Conservation (phyloP, 2,797 vertebrate genomes). For the Synaphobranchus kaupii region DNA sequence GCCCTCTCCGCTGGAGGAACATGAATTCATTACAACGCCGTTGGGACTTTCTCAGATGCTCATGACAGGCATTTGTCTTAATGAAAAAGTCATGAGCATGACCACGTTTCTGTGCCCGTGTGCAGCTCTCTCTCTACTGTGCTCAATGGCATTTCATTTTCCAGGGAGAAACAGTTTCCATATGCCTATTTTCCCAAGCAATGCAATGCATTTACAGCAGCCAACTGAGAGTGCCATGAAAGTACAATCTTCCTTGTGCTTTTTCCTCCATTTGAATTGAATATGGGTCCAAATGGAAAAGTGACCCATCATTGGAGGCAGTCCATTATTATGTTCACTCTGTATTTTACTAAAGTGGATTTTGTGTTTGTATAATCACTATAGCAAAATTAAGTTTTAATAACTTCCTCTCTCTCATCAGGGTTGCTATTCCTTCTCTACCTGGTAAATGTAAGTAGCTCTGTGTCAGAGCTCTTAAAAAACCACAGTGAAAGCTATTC, state of each 20-base stretch:
- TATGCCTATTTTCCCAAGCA: not conserved
- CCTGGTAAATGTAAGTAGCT: no score
- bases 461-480: no score
- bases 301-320: not conserved
- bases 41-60: not conserved
- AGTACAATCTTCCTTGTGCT: not conserved
- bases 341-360: not conserved
- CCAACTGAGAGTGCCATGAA: not conserved
- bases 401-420: no score
- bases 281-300: no score
- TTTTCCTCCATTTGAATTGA: not conserved
- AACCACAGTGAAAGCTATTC: not conserved
- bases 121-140: not conserved
- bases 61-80: not conserved
- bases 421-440: no score
- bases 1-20: not conserved
- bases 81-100: constrained; percentile 5
- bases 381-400: no score
- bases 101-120: not conserved
- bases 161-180: not conserved
- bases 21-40: not conserved
- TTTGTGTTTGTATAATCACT: not conserved
- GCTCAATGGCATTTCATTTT: not conserved
- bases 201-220: not conserved
- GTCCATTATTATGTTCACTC: not conserved